These are phyloP conservation scores for Lepus townsendii DNA, from an alignment of 2,797 vertebrate genomes.

Conservation along the genomic window DNA sequence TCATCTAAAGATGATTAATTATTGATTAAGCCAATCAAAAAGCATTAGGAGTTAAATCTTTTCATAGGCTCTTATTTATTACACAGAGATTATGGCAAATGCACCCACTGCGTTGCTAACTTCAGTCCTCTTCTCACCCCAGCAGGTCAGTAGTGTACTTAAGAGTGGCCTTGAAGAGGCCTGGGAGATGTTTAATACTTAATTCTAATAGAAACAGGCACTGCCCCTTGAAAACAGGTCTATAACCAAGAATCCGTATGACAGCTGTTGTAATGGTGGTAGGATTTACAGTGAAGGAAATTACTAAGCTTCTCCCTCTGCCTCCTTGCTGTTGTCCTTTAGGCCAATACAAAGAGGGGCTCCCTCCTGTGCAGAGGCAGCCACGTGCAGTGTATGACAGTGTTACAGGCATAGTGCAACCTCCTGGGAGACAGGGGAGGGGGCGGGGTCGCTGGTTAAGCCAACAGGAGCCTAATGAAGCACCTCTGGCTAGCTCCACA, in stretches of 20 bases:
- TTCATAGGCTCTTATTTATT: constrained; percentile 85
- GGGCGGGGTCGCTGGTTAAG: not conserved
- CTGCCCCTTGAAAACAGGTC: not conserved
- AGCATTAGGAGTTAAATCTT: constrained; percentile 89
- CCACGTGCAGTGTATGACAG: not conserved
- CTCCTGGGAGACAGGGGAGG: not conserved
- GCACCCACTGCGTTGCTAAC: constrained; percentile 64
- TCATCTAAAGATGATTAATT: constrained; percentile 93
- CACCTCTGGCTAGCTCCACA: not conserved
- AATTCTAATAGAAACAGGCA: constrained; percentile 37
- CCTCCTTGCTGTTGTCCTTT: not conserved
- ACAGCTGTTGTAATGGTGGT: not conserved
- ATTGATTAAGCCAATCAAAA: constrained; percentile 94
- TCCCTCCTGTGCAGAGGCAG: not conserved
- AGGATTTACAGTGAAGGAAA: not conserved
- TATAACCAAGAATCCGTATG: not conserved
- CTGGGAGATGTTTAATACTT: not conserved
- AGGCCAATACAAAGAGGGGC: not conserved
- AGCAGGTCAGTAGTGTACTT: not conserved
- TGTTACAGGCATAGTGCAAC: not conserved
- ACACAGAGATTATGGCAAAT: constrained; percentile 85
- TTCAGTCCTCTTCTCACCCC: not conserved
- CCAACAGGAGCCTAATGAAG: not conserved
- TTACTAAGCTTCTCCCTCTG: not conserved
- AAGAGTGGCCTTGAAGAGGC: not conserved